These are phyloP conservation scores for Zophobas morio DNA, from an alignment of 1,140 invertebrate species.

Conservation along the genomic window DNA sequence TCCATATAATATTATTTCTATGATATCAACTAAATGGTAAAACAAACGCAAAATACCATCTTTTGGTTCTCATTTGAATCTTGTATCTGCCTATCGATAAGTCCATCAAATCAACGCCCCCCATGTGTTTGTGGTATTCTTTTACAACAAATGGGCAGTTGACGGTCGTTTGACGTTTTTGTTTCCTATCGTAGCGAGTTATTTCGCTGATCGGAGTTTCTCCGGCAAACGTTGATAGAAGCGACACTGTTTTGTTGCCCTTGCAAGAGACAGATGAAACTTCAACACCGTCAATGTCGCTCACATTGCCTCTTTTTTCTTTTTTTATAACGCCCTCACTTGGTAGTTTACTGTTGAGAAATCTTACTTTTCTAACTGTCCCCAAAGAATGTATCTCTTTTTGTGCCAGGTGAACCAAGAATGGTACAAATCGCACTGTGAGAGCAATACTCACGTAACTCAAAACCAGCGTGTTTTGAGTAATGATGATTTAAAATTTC, in stretches of 20 bases:
- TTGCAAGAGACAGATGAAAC: background rate
- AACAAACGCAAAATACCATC: slow-evolving; percentile 68
- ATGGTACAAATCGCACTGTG: background rate
- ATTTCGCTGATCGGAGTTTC: background rate
- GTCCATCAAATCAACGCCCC: slow-evolving; percentile 68
- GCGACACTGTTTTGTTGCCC: background rate
- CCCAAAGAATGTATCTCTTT: background rate
- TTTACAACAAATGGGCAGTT: background rate
- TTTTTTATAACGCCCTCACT: background rate
- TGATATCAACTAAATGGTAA: slow-evolving; percentile 68
- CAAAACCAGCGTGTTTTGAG: too few relatives aligned
- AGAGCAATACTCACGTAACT: too few relatives aligned
- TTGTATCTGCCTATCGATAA: slow-evolving; percentile 67
- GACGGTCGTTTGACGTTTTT: background rate
- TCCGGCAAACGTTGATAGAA: background rate
- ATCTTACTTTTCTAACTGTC: background rate
- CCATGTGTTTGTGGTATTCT: slow-evolving; percentile 63
- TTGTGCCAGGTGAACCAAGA: background rate
- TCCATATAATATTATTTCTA: too few relatives aligned
- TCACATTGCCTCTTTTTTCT: background rate
- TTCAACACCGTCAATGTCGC: background rate
- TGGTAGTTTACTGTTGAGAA: background rate
- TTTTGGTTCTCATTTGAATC: slow-evolving; percentile 65
- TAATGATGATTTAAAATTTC: too few relatives aligned
- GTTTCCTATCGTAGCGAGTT: background rate